Evolutionary conservation across 2,888 invertebrate species (phyloP).

Genomic region (Flexamia atlantica): DNA sequence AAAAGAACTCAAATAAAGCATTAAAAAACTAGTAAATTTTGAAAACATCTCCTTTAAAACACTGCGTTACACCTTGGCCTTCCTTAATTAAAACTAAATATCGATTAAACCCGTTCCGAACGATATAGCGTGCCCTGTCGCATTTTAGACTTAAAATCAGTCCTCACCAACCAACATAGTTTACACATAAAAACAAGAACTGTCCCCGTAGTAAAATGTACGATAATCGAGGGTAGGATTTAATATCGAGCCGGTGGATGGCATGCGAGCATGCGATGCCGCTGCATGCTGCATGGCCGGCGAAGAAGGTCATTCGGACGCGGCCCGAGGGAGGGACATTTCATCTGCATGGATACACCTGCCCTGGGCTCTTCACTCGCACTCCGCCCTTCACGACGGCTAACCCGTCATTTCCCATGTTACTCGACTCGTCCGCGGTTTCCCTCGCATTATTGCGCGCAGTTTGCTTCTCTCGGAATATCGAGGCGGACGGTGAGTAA

Average conservation of each 20-base stretch:
- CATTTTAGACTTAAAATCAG: neutral
- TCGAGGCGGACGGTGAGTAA: too few relatives aligned
- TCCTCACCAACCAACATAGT: constrained; percentile 2
- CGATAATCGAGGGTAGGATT: constrained; percentile 16
- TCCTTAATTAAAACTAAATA: too few relatives aligned
- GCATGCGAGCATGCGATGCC: constrained; percentile 10
- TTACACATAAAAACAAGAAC: constrained; percentile 12
- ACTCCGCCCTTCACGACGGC: constrained; percentile 2
- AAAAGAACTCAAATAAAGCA: too few relatives aligned
- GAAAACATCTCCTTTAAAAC: too few relatives aligned
- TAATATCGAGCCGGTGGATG: constrained; percentile 3
- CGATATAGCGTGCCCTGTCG: neutral
- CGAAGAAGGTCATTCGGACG: constrained; percentile 33
- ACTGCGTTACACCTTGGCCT: too few relatives aligned
- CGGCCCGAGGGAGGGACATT: constrained; percentile 21
- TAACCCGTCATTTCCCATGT: constrained; percentile 33
- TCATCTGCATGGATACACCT: constrained; percentile 43
- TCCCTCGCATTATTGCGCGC: too few relatives aligned
- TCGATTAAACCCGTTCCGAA: too few relatives aligned
- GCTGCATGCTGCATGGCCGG: neutral
- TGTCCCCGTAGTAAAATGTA: constrained; percentile 24
- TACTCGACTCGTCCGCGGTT: neutral
- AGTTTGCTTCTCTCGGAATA: too few relatives aligned
- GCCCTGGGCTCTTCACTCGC: constrained; percentile 3
- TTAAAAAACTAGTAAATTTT: too few relatives aligned